Conservation (phyloP, 2,888 invertebrate genomes). For the Oasisia sp. region DNA sequence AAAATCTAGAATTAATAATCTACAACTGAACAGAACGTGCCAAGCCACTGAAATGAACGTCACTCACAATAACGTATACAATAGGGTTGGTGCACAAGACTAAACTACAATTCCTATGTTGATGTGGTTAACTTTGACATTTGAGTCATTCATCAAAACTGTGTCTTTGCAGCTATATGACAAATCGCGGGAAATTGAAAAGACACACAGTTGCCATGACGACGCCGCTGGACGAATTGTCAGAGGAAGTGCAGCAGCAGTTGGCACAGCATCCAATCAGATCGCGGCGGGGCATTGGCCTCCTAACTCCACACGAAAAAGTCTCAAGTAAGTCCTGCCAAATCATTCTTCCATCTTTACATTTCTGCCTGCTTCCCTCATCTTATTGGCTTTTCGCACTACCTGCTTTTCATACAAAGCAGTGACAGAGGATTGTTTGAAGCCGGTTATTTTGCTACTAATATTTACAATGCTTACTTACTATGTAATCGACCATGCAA, state of each 20-base stretch:
- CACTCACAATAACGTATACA: too few species aligned
- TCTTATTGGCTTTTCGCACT: too few species aligned
- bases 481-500: too few species aligned
- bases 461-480: too few species aligned
- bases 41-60: too few species aligned
- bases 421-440: too few species aligned
- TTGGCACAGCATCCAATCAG: constrained; percentile 63
- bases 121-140: not conserved
- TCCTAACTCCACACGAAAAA: constrained; percentile 62
- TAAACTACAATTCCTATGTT: too few species aligned
- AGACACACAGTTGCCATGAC: constrained; percentile 79
- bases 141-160: not conserved
- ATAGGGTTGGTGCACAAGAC: too few species aligned
- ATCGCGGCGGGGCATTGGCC: constrained; percentile 69
- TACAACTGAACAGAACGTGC: too few species aligned
- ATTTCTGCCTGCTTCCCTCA: constrained; percentile 19
- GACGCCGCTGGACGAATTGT: constrained; percentile 71
- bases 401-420: too few species aligned
- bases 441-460: too few species aligned
- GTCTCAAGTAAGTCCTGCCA: constrained; percentile 64
- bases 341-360: not conserved
- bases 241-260: constrained; percentile 69
- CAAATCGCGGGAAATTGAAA: constrained; percentile 79
- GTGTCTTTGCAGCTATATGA: constrained; percentile 75
- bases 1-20: too few species aligned